Evolutionary conservation across 2,797 vertebrate genomes (phyloP).

Genomic region (Allobates femoralis): DNA sequence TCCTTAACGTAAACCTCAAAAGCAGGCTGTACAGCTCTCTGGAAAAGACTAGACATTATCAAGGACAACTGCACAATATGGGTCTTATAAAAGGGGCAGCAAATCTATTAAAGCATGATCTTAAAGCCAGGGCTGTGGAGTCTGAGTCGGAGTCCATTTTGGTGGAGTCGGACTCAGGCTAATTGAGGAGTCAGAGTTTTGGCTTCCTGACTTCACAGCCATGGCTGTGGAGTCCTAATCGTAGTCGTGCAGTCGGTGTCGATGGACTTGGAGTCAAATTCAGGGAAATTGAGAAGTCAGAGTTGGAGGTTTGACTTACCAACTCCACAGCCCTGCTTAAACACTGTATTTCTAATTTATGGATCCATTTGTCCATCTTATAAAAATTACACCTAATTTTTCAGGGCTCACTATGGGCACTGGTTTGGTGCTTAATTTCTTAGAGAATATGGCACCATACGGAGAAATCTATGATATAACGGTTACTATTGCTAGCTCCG

Average conservation of each 20-base stretch:
- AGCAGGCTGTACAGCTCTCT: not conserved
- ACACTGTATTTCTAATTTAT: no score
- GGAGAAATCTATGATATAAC: not conserved
- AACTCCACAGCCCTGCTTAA: no score
- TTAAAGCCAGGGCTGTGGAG: no score
- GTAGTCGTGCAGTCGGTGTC: no score
- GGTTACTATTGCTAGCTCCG: not conserved
- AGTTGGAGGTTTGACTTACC: no score
- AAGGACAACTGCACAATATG: not conserved
- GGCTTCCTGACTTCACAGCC: no score
- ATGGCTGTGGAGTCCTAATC: no score
- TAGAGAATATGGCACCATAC: not conserved
- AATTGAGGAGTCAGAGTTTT: no score
- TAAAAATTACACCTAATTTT: not conserved
- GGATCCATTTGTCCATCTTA: not conserved
- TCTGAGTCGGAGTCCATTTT: no score
- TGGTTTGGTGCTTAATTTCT: not conserved
- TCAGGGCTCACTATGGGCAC: not conserved
- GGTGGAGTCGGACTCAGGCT: no score
- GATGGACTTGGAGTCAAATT: no score
- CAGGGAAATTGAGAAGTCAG: no score
- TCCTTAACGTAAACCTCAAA: not conserved
- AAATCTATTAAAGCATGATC: not conserved
- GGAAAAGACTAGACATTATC: not conserved
- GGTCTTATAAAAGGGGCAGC: not conserved